Conservation (phyloP, 2,888 invertebrate genomes). For the Camptogramma bilineatum region DNA sequence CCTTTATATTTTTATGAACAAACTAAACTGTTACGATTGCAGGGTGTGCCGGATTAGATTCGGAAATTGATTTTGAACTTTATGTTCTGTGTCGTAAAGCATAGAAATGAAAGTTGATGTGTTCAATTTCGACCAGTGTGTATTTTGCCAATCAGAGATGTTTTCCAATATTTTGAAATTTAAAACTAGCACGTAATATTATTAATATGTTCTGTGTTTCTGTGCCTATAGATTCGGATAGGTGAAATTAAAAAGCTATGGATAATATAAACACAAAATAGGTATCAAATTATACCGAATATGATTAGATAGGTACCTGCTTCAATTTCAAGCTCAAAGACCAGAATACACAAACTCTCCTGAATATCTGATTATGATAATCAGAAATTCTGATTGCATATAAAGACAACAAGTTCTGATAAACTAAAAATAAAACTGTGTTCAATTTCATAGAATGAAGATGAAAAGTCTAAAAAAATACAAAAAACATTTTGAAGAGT, state of each 20-base stretch:
- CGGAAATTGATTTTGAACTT: conserved; percentile 22
- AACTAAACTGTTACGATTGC: conserved; percentile 53
- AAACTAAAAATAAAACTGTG: background rate
- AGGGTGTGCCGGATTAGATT: conserved; percentile 38
- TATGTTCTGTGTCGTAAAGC: conserved; percentile 3
- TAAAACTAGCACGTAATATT: too few species aligned
- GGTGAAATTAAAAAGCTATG: too few species aligned
- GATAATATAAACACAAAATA: background rate
- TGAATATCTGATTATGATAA: background rate
- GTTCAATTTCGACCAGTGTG: background rate
- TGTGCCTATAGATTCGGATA: too few species aligned
- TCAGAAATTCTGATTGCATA: conserved; percentile 2
- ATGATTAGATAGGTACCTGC: background rate
- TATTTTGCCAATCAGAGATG: background rate
- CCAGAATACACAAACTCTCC: background rate
- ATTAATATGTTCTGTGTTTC: too few species aligned
- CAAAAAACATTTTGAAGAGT: too few species aligned
- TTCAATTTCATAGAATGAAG: too few species aligned
- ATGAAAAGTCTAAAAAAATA: too few species aligned
- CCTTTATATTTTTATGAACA: conserved; percentile 64
- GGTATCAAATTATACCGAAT: background rate
- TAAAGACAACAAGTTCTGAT: background rate
- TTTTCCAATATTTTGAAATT: background rate
- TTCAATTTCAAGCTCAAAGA: background rate
- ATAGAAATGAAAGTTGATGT: background rate